Percentiles rank a stretch among this genome's conserved stretches.
Conservation (phyloP, 2,797 vertebrate genomes). For the Gadopsis bispinosus region DNA sequence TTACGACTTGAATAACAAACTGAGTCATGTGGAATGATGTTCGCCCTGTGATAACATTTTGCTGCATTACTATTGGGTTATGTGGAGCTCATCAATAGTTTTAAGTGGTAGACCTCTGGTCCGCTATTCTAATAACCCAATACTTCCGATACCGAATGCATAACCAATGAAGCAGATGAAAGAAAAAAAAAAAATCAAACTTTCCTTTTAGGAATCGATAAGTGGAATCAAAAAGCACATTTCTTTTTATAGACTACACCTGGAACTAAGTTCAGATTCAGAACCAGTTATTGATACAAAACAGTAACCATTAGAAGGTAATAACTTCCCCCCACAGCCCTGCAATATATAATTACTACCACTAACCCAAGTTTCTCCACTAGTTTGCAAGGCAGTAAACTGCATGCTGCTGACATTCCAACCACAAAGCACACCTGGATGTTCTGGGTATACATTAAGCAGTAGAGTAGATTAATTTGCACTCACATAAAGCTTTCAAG, state of each 20-base stretch:
- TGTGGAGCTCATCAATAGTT: neutral
- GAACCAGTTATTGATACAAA: neutral
- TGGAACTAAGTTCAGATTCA: neutral
- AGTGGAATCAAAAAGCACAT: neutral
- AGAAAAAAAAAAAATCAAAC: neutral
- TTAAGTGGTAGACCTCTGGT: neutral
- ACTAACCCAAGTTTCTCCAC: neutral
- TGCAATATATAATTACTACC: neutral
- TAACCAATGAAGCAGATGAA: neutral
- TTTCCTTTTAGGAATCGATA: neutral
- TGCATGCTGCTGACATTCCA: neutral
- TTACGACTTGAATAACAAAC: neutral
- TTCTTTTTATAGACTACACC: neutral
- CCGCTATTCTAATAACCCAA: neutral
- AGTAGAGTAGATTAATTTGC: neutral
- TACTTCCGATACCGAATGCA: neutral
- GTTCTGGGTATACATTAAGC: neutral
- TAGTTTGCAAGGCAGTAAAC: neutral
- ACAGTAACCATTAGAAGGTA: neutral
- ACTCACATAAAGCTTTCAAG: neutral
- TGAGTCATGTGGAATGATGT: neutral
- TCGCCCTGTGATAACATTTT: neutral
- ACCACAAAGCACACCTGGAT: constrained; percentile 1
- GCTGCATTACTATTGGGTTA: neutral
- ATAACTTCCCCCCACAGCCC: too few relatives aligned